Base-by-base conservation (phyloP, 92 coral and sea anemone genomes). In the Diadumene lineata region DNA sequence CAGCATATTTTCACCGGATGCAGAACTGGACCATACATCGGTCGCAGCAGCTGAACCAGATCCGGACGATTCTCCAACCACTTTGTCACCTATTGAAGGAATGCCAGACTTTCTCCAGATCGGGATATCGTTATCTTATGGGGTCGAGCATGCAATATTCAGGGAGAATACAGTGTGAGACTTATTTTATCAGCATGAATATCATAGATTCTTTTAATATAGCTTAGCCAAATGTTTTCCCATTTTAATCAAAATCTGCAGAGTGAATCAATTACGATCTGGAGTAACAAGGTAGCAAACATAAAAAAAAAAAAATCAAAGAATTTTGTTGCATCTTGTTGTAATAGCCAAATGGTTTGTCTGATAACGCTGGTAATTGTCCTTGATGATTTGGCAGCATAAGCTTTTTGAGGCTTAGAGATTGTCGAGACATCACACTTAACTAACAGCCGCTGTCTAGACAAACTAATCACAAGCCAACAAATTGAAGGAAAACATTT, bases 101-200 rank as follows among this genome's bases (percentile, higher is more conserved):
- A 91, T 88, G 11, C 86, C 75, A 48, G 90, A 78, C 80, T 81
- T 91, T 81, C 44, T 80, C 75, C 75, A 53, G 57, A 65, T 74
- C 13, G 84, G 74, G 48, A 73, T 8, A 66, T 62, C 83, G 72
- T 77, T 75, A 64, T 77, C 78, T 60, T 44, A 68, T 9, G 61
- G 44, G 69, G 62, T 2, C 30, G 13, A 38, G 22, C 77, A 72
- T 72, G 77, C 77, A 72, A 72, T 56, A 31, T 29, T 72, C 24
- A 56, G 51, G 65, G 77, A 72, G 77, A 72, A 72, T 26, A 72
- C 66, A 72, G 77, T 43, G 63, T 72, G 17, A 72, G 77, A 57
- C 34, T 56, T 31, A 68, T 46, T 27, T 68, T 27, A 33, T 56
- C 38, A 53, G 22, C 48, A 53, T 18, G 23, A 34, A 19, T 1